Evolutionary conservation across 2,797 vertebrate species (phyloP), one percentile per base, ranked within the genome.

Genomic region (Tenualosa thibaudeaui): DNA sequence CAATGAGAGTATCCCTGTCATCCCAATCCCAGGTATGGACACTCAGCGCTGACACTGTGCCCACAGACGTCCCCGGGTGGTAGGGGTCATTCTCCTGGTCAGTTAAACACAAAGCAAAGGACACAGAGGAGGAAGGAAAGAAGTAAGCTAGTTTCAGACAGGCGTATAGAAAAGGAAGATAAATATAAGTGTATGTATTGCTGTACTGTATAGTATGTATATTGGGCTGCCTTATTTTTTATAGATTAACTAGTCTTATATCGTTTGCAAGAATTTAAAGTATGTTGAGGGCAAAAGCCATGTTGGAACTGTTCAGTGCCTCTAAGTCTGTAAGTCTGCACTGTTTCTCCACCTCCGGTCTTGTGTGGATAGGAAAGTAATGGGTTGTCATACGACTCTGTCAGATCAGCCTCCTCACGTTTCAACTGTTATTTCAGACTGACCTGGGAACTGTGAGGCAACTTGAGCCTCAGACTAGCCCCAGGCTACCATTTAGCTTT

Each of bases 1-100:
- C 90, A 97, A 97, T 93, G 97, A 98, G 91, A 97, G 93, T 85
- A 96, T 96, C 88, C 96, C 97, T 56, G 94, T 97, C 90, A 96
- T 97, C 90, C 94, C 97, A 86, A 98, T 99, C 90, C 96, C 97
- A 93, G 98, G 98, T 99, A 96, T 95, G 94, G 90, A 12, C 10
- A 62, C 49, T 82, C 83, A 71, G 40, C 51, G 8, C 50, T 13
- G 9, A 82, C 71, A n/a, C 65, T n/a, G 13, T 3, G 58, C 12
- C 49, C 78, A 56, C 19, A 81, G 31, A 26, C 31, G 15, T 43
- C 31, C 49, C 40, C 24, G 26, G 82, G 26, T 49, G 46, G 65
- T 31, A 31, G 82, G 19, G 19, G 17, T 54, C 24, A 22, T 12
- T 49, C 10, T 40, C 26, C 75, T 46, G 81, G 49, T 2, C 5